Base-by-base conservation (phyloP, 2,888 invertebrate species). In the Blastobasis adustella region DNA sequence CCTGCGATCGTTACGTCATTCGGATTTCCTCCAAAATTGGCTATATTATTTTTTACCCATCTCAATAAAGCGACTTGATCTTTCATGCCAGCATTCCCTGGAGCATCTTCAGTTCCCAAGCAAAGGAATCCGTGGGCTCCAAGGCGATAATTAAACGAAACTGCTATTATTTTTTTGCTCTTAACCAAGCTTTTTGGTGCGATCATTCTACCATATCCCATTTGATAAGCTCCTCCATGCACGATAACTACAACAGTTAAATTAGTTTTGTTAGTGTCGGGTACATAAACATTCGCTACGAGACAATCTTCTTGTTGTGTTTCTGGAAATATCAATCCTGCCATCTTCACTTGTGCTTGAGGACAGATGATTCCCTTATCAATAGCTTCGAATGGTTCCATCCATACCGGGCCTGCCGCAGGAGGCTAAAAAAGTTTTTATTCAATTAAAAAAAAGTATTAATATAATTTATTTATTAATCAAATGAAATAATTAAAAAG, bases 371-470 rank as follows among this genome's bases (percentile, higher is more conserved):
- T 60, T 2, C 53, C 45, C 46, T 58, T 59, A 23, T 69, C 56
- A 9, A 63, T 50, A 8, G 71, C 70, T 41, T 71, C 67, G 2
- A 62, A 59, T 0, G 68, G 49, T 39, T 63, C 49, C 1, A 50
- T 23, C 71, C 73, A 72, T 9, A 50, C 51, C 8, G 71, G 69
- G 0, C 70, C 59, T 5, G 73, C 70, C 4, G 73, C 59, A 6
- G 77, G 68, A 0, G 67, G 64, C 77, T 77, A 61, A 5, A 67
- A 66, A 46, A 40, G n/a, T n/a, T n/a, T n/a, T n/a, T n/a, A n/a
- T n/a, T n/a, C n/a, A n/a, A n/a, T n/a, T n/a, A n/a, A n/a, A n/a
- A n/a, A n/a, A n/a, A n/a, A n/a, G n/a, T n/a, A n/a, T n/a, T n/a
- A n/a, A n/a, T n/a, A n/a, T n/a, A n/a, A n/a, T n/a, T n/a, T n/a